Percentiles rank a stretch among this genome's conserved stretches.
Evolutionary conservation across 2,113 vertebrate genomes (phyloP).

Genomic region (Lonchura striata): DNA sequence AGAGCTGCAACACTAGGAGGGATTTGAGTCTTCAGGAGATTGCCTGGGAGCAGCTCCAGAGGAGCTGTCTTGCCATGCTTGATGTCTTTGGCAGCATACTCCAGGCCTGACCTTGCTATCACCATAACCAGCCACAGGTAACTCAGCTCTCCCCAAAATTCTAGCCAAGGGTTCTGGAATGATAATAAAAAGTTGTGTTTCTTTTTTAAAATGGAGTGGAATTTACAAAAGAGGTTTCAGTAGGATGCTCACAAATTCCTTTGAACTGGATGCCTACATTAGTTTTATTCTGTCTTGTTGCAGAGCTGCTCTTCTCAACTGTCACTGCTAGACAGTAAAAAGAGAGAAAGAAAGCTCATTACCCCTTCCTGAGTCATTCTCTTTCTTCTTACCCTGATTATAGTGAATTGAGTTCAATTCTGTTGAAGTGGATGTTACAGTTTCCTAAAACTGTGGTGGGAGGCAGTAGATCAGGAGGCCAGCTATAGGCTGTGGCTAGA

Average conservation of each 20-base stretch:
- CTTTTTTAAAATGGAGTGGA: neutral
- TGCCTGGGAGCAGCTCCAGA: neutral
- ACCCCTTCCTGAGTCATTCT: neutral
- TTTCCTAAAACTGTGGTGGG: constrained; percentile 13
- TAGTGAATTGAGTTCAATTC: neutral
- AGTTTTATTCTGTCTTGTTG: neutral
- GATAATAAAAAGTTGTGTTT: neutral
- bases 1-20: neutral
- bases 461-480: neutral
- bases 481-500: constrained; percentile 7
- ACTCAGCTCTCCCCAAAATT: neutral
- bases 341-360: neutral
- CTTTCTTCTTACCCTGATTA: neutral
- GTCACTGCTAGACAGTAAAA: neutral
- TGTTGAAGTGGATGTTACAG: neutral
- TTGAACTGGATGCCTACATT: neutral
- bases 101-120: neutral
- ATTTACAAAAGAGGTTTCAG: neutral
- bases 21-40: neutral
- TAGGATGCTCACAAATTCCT: neutral
- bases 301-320: neutral
- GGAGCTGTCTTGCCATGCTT: neutral
- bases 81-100: neutral
- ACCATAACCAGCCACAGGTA: neutral
- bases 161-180: neutral